Conservation (phyloP, 2,113 vertebrate genomes). For the Lipophrys pholis region DNA sequence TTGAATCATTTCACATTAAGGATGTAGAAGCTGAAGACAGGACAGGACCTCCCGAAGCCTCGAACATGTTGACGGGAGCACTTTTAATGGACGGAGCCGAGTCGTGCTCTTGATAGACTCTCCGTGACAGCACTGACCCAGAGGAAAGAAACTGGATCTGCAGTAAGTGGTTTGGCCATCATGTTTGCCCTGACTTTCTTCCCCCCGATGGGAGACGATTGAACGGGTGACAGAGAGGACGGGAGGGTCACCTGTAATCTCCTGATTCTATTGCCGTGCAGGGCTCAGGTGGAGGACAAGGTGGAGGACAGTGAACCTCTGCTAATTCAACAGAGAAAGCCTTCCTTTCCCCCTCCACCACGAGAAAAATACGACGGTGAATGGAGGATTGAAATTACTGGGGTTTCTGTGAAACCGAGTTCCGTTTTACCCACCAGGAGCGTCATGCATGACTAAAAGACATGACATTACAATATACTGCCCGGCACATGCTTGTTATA, state of each 20-base stretch:
- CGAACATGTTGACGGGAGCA: background rate
- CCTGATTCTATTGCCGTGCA: background rate
- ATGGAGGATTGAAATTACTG: background rate
- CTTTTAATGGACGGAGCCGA: background rate
- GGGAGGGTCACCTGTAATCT: slow-evolving; percentile 24
- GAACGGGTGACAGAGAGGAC: background rate
- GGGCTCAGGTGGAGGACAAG: background rate
- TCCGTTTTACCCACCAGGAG: no score
- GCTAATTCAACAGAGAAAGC: slow-evolving; percentile 3
- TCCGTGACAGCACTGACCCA: slow-evolving; percentile 3
- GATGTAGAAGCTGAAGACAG: no score
- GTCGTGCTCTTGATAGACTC: background rate
- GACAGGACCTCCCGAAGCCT: no score
- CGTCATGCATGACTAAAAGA: no score
- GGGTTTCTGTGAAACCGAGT: no score
- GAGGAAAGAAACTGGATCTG: slow-evolving; percentile 12
- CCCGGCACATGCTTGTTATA: no score
- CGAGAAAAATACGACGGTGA: background rate
- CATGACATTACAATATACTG: no score
- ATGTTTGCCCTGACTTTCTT: slow-evolving; percentile 20
- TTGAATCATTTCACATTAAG: no score
- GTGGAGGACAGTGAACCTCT: background rate
- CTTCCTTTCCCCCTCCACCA: background rate
- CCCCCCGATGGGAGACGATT: slow-evolving; percentile 23
- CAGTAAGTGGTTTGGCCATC: slow-evolving; percentile 12